A percentile compares a stretch with the other conserved stretches of the same genome.
These are phyloP conservation scores for Bombus vancouverensis DNA, from an alignment of 1,140 invertebrate species.

Conservation along the genomic window DNA sequence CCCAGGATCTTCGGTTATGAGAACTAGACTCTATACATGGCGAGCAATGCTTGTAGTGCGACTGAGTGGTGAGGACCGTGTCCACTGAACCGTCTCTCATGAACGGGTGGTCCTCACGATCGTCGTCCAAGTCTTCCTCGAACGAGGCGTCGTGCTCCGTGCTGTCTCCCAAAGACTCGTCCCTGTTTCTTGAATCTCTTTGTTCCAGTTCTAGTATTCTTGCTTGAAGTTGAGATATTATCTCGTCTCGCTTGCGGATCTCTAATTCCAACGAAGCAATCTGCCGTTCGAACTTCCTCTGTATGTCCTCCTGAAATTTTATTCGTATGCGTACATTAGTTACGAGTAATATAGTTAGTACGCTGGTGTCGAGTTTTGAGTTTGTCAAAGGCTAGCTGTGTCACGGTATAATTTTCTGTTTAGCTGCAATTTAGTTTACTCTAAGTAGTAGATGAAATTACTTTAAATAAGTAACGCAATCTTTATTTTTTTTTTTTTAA, in stretches of 20 bases:
- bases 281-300: constrained; percentile 83
- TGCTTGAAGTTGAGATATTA: constrained; percentile 89
- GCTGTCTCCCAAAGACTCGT: constrained; percentile 63
- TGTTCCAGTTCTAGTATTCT: constrained; percentile 88
- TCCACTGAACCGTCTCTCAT: constrained; percentile 85
- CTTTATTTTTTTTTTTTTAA: too few species aligned
- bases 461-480: neutral
- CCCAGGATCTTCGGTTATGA: constrained; percentile 82
- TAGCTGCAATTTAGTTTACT: neutral
- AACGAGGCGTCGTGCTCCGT: constrained; percentile 71
- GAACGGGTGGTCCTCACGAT: constrained; percentile 83
- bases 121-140: constrained; percentile 73
- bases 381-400: neutral
- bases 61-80: constrained; percentile 80
- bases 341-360: too few species aligned
- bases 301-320: constrained; percentile 81
- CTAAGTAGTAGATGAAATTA: neutral
- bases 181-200: constrained; percentile 43
- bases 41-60: constrained; percentile 72
- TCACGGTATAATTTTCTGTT: neutral
- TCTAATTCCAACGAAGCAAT: constrained; percentile 89
- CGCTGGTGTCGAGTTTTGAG: neutral
- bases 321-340: neutral
- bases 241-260: constrained; percentile 88
- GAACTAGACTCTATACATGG: constrained; percentile 75